These are phyloP conservation scores for Tetramorium simillimum DNA, from an alignment of 1,140 invertebrate genomes.

Conservation along the genomic window DNA sequence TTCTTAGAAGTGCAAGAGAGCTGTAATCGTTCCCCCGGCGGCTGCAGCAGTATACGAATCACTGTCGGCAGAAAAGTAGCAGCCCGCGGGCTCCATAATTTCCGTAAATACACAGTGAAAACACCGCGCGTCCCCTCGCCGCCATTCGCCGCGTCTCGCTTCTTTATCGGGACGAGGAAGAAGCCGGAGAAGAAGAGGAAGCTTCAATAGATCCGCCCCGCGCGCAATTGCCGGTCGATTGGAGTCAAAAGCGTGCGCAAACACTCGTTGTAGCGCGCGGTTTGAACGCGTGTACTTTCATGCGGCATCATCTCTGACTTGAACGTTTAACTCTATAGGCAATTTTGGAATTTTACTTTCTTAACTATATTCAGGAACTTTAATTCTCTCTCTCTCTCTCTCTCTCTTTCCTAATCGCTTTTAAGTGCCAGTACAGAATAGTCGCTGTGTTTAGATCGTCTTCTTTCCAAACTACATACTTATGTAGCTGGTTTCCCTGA, in stretches of 20 bases:
- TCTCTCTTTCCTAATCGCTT: neutral
- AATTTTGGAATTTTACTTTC: neutral
- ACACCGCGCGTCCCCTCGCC: slow-evolving; percentile 68
- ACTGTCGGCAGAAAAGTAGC: slow-evolving; percentile 80
- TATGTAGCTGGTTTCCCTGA: neutral
- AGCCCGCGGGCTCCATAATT: slow-evolving; percentile 82
- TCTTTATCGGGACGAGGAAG: slow-evolving; percentile 40
- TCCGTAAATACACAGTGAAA: slow-evolving; percentile 85
- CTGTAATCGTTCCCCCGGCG: slow-evolving; percentile 77
- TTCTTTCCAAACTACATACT: neutral
- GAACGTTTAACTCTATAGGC: neutral
- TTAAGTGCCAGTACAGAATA: neutral
- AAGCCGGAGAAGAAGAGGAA: slow-evolving; percentile 42
- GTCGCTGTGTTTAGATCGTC: neutral
- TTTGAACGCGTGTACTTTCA: neutral
- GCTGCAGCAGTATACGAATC: slow-evolving; percentile 80
- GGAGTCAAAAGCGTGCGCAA: slow-evolving; percentile 21
- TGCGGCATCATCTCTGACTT: neutral
- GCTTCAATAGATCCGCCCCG: slow-evolving; percentile 41
- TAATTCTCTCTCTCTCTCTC: neutral
- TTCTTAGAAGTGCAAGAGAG: slow-evolving; percentile 80
- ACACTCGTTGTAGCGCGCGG: neutral
- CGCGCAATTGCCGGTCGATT: neutral
- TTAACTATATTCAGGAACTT: neutral
- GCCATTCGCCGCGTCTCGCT: slow-evolving; percentile 37